A percentile compares a stretch with the other conserved stretches of the same genome.
Conservation (phyloP, 2,797 vertebrate species). For the Muscicapa comitata region DNA sequence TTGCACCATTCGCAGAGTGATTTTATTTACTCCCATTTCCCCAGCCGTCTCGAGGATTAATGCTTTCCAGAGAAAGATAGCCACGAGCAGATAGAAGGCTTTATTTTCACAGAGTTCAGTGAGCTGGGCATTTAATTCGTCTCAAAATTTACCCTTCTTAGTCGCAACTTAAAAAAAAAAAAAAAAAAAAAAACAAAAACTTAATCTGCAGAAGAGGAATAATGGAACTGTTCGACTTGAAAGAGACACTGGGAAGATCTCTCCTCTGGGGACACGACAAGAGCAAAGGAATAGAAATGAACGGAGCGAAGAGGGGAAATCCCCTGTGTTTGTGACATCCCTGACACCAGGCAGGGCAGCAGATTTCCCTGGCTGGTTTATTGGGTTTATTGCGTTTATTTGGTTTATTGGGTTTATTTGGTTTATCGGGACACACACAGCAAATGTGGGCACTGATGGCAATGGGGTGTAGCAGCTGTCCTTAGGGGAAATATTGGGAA, state of each 20-base stretch:
- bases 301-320: background rate
- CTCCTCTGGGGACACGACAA: background rate
- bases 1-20: background rate
- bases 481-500: too few relatives aligned
- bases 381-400: too few relatives aligned
- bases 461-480: too few relatives aligned
- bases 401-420: too few relatives aligned
- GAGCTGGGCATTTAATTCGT: background rate
- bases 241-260: background rate
- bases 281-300: constrained; percentile 2
- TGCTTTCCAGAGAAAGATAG: background rate
- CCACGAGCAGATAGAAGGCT: background rate
- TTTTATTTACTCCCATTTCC: background rate
- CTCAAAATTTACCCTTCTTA: background rate
- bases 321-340: background rate
- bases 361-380: background rate
- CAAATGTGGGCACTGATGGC: too few relatives aligned
- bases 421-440: too few relatives aligned
- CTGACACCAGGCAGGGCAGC: background rate
- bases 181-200: background rate
- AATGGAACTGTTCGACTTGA: background rate
- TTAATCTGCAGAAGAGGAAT: background rate
- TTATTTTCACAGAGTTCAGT: background rate
- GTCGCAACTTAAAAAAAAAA: background rate
- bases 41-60: background rate